Evolutionary conservation across 2,113 vertebrate genomes (phyloP), one percentile per base, ranked within the genome.

Genomic region (Noturus placidus): DNA sequence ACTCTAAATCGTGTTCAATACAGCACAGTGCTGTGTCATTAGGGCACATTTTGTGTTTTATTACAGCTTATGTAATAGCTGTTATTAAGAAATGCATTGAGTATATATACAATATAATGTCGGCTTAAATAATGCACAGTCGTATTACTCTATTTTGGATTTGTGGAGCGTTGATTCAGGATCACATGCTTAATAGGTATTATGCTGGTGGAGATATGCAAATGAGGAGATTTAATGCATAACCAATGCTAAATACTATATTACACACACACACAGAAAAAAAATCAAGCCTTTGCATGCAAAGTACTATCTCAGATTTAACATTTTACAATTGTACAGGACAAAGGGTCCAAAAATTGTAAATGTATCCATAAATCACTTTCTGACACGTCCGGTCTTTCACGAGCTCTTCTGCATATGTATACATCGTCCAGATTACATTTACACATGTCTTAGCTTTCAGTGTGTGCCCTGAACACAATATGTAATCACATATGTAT

Each of bases 401-500:
- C 52, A 46, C 85, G 46, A 82, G 46, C 50, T 81, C 80, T 85
- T 83, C 83, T 50, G 76, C 70, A 79, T 85, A 70, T 87, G 79
- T 70, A 87, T 82, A 77, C 82, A 89, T 83, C 59, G 42, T 67
- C 69, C 78, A 76, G 85, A 90, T 87, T 88, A 89, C 85, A 90
- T 90, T 83, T 89, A 80, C 87, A 88, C 85, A 52, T 83, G 83
- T 83, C 69, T 78, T 57, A 17, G 82, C 85, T 88, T 89, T 90
- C 85, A 90, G 70, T 82, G 33, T 82, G 77, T 74, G 38, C 65
- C 63, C 54, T 70, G 69, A 88, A 84, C 81, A 82, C 88, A 89
- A 69, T 84, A 78, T 88, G 82, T 88, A 90, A 89, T 90, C 87
- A 88, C 78, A 88, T 79, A 87, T 77, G 80, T 93, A 88, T 92